Conservation (phyloP, 2,888 invertebrate genomes). For the Pterobdella sp. region DNA sequence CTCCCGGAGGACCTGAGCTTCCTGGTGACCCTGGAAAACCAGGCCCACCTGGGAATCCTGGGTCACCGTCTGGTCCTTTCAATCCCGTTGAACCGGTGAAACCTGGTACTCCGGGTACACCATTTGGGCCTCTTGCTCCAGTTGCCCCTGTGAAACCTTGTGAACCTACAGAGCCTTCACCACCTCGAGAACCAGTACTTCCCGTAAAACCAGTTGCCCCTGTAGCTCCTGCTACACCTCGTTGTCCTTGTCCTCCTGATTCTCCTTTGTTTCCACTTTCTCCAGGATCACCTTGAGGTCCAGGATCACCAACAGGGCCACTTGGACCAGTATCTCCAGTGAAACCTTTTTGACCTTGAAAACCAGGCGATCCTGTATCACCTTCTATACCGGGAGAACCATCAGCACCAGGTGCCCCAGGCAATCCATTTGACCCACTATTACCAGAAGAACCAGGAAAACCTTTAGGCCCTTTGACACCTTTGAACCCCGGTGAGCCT, state of each 20-base stretch:
- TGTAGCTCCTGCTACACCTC: constrained; percentile 8
- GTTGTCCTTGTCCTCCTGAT: background rate
- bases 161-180: background rate
- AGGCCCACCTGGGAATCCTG: constrained; percentile 29
- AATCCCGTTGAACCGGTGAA: constrained; percentile 1
- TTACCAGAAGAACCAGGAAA: constrained; percentile 40
- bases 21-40: constrained; percentile 34
- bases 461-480: constrained; percentile 31
- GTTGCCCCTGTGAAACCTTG: constrained; percentile 12
- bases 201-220: constrained; percentile 13
- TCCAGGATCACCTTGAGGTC: too few relatives aligned
- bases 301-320: too few relatives aligned
- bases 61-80: constrained; percentile 28
- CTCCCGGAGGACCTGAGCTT: constrained; percentile 31
- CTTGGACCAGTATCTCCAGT: background rate
- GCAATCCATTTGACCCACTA: constrained; percentile 23
- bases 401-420: constrained; percentile 6
- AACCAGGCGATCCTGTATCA: background rate
- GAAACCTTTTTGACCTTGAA: background rate
- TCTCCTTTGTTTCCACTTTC: constrained; percentile 19
- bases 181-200: background rate
- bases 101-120: constrained; percentile 16
- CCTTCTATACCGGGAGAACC: background rate
- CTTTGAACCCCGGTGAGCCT: constrained; percentile 27
- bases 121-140: constrained; percentile 16